A percentile compares a stretch with the other conserved stretches of the same genome.
These are phyloP conservation scores for Cladopsammia gracilis DNA, from an alignment of 64 coral and sea anemone species.

Conservation along the genomic window DNA sequence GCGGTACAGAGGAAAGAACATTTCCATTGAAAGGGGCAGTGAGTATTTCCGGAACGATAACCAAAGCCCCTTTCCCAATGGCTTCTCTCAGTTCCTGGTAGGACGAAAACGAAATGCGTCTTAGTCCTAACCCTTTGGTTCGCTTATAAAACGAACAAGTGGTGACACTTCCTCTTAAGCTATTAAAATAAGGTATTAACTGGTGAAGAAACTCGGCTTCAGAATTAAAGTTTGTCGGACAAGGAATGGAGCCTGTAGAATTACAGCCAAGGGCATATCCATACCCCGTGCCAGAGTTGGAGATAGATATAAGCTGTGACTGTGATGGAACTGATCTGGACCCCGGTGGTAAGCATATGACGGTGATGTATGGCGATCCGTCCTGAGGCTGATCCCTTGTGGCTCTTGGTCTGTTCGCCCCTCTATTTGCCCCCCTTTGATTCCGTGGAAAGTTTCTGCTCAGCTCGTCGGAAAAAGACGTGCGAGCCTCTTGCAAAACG, in stretches of 20 bases:
- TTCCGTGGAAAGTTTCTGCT: neutral
- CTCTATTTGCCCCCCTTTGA: neutral
- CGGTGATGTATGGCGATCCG: too few species aligned
- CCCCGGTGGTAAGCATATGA: neutral
- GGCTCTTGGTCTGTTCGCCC: neutral
- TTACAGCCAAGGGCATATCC: neutral
- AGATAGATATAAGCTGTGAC: neutral
- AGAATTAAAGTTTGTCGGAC: too few species aligned
- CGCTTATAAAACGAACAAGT: neutral
- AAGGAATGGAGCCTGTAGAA: too few species aligned
- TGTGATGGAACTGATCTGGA: neutral
- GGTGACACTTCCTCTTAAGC: neutral
- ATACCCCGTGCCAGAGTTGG: neutral
- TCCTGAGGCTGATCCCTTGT: too few species aligned
- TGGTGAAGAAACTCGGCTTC: neutral
- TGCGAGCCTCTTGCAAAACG: neutral
- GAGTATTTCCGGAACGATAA: neutral
- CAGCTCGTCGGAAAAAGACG: neutral
- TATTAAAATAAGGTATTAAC: neutral
- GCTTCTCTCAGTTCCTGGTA: neutral
- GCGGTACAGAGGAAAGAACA: neutral
- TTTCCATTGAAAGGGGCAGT: neutral
- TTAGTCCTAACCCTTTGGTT: neutral
- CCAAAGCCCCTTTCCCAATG: neutral
- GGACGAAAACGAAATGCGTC: neutral